Conservation (phyloP, 2,888 invertebrate genomes). For the Podotricha telesiphe region DNA sequence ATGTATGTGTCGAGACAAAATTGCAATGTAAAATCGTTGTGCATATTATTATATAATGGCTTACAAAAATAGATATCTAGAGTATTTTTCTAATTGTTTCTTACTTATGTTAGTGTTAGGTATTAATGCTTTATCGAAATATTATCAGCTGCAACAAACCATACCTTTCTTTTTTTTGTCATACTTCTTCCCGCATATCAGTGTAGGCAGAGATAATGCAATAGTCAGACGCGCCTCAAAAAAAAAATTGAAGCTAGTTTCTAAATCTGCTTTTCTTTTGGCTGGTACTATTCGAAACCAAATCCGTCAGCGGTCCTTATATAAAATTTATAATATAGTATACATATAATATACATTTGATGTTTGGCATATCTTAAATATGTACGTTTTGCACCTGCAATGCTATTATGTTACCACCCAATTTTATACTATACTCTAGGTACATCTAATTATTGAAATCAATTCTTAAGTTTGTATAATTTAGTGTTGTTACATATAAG, state of each 20-base stretch:
- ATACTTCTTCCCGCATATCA: no score
- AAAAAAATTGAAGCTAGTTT: no score
- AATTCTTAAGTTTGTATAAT: not conserved
- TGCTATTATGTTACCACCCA: slow-evolving; percentile 7
- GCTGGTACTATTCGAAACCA: no score
- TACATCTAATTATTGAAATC: not conserved
- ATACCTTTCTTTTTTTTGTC: no score
- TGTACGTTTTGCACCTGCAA: slow-evolving; percentile 5
- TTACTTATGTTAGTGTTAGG: not conserved
- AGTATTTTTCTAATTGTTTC: slow-evolving; percentile 5
- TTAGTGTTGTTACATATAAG: not conserved
- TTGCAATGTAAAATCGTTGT: not conserved
- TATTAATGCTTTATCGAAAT: not conserved
- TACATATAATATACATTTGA: no score
- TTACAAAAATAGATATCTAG: not conserved
- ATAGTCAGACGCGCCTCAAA: no score
- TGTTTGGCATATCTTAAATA: not conserved
- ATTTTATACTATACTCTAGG: not conserved
- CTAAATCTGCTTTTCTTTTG: not conserved
- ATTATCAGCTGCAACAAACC: not conserved
- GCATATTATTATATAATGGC: not conserved
- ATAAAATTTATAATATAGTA: not conserved
- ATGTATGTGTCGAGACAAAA: not conserved
- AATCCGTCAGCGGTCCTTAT: no score
- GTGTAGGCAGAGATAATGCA: no score